Base-by-base conservation (phyloP, 2,797 vertebrate genomes). In the Pangasius macronema region DNA sequence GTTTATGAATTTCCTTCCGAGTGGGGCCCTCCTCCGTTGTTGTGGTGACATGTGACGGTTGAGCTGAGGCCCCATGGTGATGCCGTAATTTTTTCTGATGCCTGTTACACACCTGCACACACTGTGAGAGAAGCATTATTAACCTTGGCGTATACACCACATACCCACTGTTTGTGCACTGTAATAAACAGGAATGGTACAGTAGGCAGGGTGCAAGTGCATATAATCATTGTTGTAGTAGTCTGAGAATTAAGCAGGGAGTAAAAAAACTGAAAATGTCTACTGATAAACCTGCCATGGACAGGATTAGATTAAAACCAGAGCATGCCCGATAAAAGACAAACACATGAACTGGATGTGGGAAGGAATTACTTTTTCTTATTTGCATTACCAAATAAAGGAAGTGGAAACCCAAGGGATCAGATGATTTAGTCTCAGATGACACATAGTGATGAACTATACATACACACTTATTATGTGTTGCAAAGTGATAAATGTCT, bases 61-160 rank as follows among this genome's bases (percentile, higher is more conserved):
- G 93, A 94, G 94, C 95, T 94, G 93, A 95, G 92, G 86, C 57
- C 83, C 94, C 93, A 91, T 95, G 94, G 95, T 87, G 93, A 96
- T 95, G 33, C 83, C 90, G 90, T 89, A 91, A 87, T 91, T 88
- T 92, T 92, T 91, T 51, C 82, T 84, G 72, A 79, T 57, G 79
- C 90, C 88, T 92, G 91, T 93, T 93, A 93, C 91, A 93, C 89
- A 91, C 92, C 57, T 2, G 89, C 55, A 88, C 85, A 73, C 67
- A 73, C 16, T 57, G 13, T n/a, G 53, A 82, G 46, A 87, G 42
- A 49, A 83, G 13, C 1, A 75, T 83, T 14, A 83, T 83, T 83
- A 83, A 70, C 65, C 49, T 55, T 53, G 49, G 33, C 4, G 39
- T 36, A 53, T 46, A 70, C n/a, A 76, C 30, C 53, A 36, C 51